Evolutionary conservation across 2,888 invertebrate species (phyloP), one percentile per base, ranked within the genome.

Genomic region (Encarsia formosa): DNA sequence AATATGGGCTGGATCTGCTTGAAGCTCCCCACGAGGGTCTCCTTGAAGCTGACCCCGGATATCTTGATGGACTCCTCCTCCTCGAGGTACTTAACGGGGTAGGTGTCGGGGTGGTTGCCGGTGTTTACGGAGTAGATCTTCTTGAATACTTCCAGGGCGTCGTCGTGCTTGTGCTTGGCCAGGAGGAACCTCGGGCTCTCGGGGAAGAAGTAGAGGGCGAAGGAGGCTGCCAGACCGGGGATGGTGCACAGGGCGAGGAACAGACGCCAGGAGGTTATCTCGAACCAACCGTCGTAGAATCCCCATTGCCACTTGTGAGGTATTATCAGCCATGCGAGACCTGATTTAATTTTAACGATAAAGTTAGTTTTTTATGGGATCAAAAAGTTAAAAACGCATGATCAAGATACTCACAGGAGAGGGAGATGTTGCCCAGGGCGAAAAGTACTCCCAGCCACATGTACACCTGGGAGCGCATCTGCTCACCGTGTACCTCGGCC

Each of bases 121-220:
- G 80, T 81, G 65, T 89, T 89, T 50, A 81, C 67, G 0, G 77
- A 65, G 67, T 86, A 90, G 35, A 91, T 86, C 59, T 70, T 79
- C 58, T 77, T 77, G 62, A 88, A 83, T 2, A 87, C 80, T 2
- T 73, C 69, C 58, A 88, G 69, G 0, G 88, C 88, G 64, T 87
- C 82, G 3, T 81, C 78, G 46, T 83, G 81, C 40, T 81, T 76
- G 1, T 86, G 85, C 38, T 82, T 78, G 4, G 85, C 79, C 76
- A 89, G 81, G 5, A 88, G 77, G 69, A 86, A 90, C 69, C 88
- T 86, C 5, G 90, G 89, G 66, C 88, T 89, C 69, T 91, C 90
- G 0, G 88, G 87, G 47, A 86, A 75, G 57, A 79, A 78, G 56
- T 83, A 75, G 53, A 84, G 75, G 0, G 80, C 77, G 19, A 85